Evolutionary conservation across 2,797 vertebrate genomes (phyloP).

Genomic region (Limosa lapponica): DNA sequence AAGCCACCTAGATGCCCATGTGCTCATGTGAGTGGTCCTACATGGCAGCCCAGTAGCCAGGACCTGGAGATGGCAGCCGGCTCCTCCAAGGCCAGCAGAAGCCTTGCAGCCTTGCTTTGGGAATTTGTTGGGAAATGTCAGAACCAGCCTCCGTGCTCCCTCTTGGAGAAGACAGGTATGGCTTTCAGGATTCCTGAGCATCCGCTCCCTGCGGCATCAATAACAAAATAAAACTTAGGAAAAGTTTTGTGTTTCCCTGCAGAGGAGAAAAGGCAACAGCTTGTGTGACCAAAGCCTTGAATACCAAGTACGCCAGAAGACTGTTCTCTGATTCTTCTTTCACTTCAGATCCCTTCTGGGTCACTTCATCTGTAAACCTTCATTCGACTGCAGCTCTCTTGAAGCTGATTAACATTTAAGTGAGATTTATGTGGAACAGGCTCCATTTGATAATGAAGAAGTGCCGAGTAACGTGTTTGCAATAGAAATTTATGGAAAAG

Average conservation of each 20-base stretch:
- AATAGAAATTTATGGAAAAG: background rate
- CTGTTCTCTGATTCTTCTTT: background rate
- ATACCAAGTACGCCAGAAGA: background rate
- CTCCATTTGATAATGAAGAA: background rate
- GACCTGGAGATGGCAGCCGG: background rate
- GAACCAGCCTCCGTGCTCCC: rapidly evolving
- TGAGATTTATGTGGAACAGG: slow-evolving; percentile 26
- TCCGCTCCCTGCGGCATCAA: background rate
- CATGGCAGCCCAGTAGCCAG: background rate
- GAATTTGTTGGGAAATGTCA: background rate
- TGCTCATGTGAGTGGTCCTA: rapidly evolving
- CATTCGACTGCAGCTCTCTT: background rate
- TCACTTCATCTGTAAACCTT: slow-evolving; percentile 6
- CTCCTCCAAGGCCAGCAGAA: background rate
- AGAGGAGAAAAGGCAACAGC: background rate
- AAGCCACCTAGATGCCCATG: background rate
- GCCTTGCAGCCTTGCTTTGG: background rate
- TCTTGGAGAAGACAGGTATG: background rate
- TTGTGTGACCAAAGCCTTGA: background rate
- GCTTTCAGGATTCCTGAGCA: background rate
- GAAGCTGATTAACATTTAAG: slow-evolving; percentile 33
- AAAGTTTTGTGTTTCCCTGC: background rate
- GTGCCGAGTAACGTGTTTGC: background rate
- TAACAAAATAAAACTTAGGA: background rate
- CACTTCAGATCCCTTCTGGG: background rate